Conservation (phyloP, 2,797 vertebrate genomes). For the Lacerta bilineata region DNA sequence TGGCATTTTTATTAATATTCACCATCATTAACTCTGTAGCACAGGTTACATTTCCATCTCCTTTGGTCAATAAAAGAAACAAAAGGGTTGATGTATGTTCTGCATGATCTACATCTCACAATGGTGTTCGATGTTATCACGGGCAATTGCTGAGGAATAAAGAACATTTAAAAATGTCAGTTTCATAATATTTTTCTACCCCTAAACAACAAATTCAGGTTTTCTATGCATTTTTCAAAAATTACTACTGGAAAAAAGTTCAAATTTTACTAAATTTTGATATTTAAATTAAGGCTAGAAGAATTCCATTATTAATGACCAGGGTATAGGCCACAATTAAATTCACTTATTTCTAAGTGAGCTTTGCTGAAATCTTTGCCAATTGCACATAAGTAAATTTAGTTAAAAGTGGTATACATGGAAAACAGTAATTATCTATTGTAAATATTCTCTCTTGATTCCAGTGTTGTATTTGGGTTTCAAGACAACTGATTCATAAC, state of each 20-base stretch:
- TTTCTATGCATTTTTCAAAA: background rate
- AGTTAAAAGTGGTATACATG: background rate
- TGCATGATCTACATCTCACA: slow-evolving; percentile 94
- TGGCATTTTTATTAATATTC: slow-evolving; percentile 50
- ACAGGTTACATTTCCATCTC: slow-evolving; percentile 98
- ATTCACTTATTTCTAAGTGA: background rate
- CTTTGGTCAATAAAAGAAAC: slow-evolving; percentile 97
- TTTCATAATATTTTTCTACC: background rate
- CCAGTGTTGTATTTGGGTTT: background rate
- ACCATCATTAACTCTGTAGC: slow-evolving; percentile 97
- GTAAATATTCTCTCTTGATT: background rate
- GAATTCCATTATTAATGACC: background rate
- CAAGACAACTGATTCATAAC: background rate
- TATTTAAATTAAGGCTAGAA: background rate
- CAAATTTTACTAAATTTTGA: background rate
- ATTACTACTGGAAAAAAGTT: background rate
- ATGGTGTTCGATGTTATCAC: slow-evolving; percentile 98
- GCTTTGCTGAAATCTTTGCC: background rate
- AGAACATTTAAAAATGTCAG: slow-evolving; percentile 45
- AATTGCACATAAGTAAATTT: background rate
- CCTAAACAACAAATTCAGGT: background rate
- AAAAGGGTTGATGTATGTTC: slow-evolving; percentile 98
- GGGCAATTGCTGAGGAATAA: slow-evolving; percentile 89
- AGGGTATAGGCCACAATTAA: background rate
- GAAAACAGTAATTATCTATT: background rate